A percentile compares a stretch with the other conserved stretches of the same genome.
Evolutionary conservation across 2,113 vertebrate genomes (phyloP).

Genomic region (Melanocharis versteri): DNA sequence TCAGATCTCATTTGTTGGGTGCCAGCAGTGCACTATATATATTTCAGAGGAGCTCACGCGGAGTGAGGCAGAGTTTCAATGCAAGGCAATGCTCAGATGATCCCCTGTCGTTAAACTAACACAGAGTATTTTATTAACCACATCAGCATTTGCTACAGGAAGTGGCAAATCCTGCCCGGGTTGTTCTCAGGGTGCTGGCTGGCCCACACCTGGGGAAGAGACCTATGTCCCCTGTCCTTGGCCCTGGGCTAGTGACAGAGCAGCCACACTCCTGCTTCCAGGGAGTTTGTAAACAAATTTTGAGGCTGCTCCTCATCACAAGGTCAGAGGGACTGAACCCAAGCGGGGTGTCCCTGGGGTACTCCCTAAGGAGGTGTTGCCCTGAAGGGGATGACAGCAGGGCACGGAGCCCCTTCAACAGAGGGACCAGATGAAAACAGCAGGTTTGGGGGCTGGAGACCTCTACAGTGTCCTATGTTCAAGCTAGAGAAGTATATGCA

Average conservation of each 20-base stretch:
- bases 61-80: background rate
- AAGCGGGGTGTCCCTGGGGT: fast-evolving
- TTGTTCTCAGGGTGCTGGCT: background rate
- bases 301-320: background rate
- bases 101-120: background rate
- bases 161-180: background rate
- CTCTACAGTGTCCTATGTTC: background rate
- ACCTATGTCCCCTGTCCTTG: too few species aligned
- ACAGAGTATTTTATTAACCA: background rate
- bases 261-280: background rate
- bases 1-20: background rate
- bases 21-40: background rate
- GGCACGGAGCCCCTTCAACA: background rate
- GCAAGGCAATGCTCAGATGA: background rate
- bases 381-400: background rate
- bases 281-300: background rate
- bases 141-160: background rate
- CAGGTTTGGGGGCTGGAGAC: background rate
- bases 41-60: background rate
- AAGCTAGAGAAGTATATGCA: background rate
- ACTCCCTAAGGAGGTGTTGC: fast-evolving
- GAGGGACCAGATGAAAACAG: background rate
- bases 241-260: background rate
- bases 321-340: fast-evolving
- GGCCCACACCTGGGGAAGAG: fast-evolving